Evolutionary conservation across 2,888 invertebrate species (phyloP), one percentile per base, ranked within the genome.

Genomic region (Tachina lurida): DNA sequence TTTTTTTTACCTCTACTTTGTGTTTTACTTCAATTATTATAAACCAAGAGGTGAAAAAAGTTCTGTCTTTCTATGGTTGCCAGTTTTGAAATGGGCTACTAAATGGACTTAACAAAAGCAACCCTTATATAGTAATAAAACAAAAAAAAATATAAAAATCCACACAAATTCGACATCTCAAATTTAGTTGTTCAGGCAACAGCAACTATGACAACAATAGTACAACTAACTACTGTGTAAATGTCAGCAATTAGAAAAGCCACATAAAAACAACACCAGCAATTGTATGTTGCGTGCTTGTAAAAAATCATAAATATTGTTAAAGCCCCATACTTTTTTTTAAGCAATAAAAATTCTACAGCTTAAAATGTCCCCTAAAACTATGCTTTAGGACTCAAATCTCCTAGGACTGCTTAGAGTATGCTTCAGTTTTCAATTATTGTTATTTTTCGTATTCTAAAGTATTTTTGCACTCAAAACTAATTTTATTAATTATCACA

Each of bases 201-300:
- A 49, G 60, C 67, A 67, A 56, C 31, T 63, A 12, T 12, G 58
- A 63, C 41, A 75, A 75, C 75, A 81, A 62, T 65, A 65, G 71
- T 31, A 31, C 49, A 22, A 67, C 77, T 77, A 77, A 83, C 77
- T 78, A 63, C 73, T 78, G 70, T 84, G 62, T 62, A 68, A 84
- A 74, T 68, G 74, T 63, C 73, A 84, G 78, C 63, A 78, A 84
- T 65, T 84, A 79, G 60, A 63, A 49, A 78, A 84, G 49, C 68
- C 68, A 78, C 41, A 79, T 71, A 19, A 41, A 43, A 45, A 54
- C 43, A 56, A 31, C n/a, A 45, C 22, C 49, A 58, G n/a, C 31
- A 68, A 43, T 13, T 39, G 31, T 17, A 19, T 56, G 56, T 49
- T 17, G 2, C n/a, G 3, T 54, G 19, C 7, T 31, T 31, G 31